phyloP scores from a whole-genome alignment of 2,797 vertebrate genomes.

The Anguilla anguilla region DNA sequence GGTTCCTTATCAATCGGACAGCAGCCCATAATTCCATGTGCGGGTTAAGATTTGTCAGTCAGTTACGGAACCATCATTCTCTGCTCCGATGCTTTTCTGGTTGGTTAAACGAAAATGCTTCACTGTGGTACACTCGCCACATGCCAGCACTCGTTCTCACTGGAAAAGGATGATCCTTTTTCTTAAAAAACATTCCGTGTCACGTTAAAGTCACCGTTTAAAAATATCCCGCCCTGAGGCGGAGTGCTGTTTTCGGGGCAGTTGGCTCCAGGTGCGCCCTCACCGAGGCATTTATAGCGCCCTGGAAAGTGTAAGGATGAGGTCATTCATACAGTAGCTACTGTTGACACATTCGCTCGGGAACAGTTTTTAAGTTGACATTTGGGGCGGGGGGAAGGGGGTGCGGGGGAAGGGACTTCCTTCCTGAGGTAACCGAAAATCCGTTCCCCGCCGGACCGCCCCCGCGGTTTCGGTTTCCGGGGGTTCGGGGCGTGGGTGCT shows the following conservation, averaged over 20 bases:
- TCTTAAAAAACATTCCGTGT: background rate
- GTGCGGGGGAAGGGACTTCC: conserved; percentile 35
- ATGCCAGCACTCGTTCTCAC: background rate
- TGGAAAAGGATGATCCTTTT: background rate
- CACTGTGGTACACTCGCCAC: background rate
- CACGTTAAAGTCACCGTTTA: background rate
- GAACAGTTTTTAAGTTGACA: background rate
- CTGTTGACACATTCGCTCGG: background rate
- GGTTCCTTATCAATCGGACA: background rate
- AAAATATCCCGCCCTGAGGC: background rate
- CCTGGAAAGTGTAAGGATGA: conserved; percentile 17
- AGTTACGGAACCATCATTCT: background rate
- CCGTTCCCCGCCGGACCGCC: background rate
- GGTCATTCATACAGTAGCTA: background rate
- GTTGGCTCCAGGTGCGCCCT: background rate
- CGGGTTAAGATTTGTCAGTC: background rate
- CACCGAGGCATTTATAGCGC: conserved; percentile 30
- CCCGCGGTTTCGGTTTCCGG: background rate
- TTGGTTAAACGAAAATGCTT: background rate
- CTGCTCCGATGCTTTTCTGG: background rate
- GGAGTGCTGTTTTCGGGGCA: background rate
- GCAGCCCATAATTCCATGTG: background rate
- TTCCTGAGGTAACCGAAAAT: background rate
- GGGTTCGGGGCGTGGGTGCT: background rate
- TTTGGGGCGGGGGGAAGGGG: conserved; percentile 15